Conservation (phyloP, 2,113 vertebrate genomes). For the Raphicerus campestris region DNA sequence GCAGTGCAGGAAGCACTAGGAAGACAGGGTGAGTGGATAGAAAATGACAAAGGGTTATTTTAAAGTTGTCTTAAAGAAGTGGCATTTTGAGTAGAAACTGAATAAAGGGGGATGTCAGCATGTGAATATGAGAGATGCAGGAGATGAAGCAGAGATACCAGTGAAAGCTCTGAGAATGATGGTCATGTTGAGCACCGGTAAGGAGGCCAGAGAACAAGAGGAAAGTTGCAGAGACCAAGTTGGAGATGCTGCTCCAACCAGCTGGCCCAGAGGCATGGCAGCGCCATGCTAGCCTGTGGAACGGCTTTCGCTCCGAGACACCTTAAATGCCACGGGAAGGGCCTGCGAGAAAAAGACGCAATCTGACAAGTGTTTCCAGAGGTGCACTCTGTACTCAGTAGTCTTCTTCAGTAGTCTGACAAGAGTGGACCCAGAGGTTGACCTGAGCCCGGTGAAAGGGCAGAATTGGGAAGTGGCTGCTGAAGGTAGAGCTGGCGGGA, state of each 20-base stretch:
- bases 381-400: not conserved
- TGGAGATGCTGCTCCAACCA: not conserved
- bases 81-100: not conserved
- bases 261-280: not conserved
- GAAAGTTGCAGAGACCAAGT: not conserved
- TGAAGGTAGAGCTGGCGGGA: not conserved
- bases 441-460: not conserved
- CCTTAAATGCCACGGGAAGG: not conserved
- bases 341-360: not conserved
- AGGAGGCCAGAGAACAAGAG: not conserved
- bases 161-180: not conserved
- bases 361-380: not conserved
- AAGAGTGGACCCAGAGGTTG: not conserved
- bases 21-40: not conserved
- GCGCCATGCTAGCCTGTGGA: not conserved
- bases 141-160: not conserved
- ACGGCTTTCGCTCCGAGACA: not conserved
- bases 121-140: not conserved
- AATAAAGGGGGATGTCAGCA: not conserved
- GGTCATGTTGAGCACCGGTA: not conserved
- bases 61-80: not conserved
- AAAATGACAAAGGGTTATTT: not conserved
- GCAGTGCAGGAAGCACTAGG: not conserved
- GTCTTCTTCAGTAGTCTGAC: not conserved
- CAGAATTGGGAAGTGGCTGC: not conserved